phyloP scores from a whole-genome alignment of 1,140 invertebrate species.

The Probaryconus sp. region DNA sequence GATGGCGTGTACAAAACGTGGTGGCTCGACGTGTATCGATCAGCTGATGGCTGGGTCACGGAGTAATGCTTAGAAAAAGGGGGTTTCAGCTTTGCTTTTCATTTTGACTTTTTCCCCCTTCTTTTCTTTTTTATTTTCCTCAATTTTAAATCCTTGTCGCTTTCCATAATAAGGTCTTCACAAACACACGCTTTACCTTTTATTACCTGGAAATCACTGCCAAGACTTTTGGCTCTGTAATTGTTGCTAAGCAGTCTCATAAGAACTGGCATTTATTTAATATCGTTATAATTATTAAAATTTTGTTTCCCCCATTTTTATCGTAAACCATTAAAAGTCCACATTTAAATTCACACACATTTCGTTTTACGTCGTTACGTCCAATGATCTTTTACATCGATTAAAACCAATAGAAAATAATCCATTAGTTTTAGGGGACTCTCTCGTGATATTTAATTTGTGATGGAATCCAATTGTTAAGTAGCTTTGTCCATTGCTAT shows the following conservation, averaged over 20 bases:
- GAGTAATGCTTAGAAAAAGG: slow-evolving; percentile 53
- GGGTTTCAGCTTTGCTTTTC: slow-evolving; percentile 46
- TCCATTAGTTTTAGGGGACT: no score
- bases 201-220: slow-evolving; percentile 1
- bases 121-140: neutral
- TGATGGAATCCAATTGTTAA: no score
- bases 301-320: no score
- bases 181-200: neutral
- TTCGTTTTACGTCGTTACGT: no score
- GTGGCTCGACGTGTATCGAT: slow-evolving; percentile 71
- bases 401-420: no score
- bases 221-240: slow-evolving; percentile 15
- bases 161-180: neutral
- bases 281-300: no score
- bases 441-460: no score
- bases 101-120: slow-evolving; percentile 50
- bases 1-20: slow-evolving; percentile 54
- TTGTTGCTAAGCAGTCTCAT: slow-evolving; percentile 34
- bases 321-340: no score
- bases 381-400: no score
- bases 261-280: slow-evolving; percentile 5
- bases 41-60: slow-evolving; percentile 72
- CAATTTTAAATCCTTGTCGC: neutral
- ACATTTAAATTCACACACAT: no score
- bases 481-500: no score